Evolutionary conservation across 2,113 vertebrate genomes (phyloP).

Genomic region (Bettongia penicillata): DNA sequence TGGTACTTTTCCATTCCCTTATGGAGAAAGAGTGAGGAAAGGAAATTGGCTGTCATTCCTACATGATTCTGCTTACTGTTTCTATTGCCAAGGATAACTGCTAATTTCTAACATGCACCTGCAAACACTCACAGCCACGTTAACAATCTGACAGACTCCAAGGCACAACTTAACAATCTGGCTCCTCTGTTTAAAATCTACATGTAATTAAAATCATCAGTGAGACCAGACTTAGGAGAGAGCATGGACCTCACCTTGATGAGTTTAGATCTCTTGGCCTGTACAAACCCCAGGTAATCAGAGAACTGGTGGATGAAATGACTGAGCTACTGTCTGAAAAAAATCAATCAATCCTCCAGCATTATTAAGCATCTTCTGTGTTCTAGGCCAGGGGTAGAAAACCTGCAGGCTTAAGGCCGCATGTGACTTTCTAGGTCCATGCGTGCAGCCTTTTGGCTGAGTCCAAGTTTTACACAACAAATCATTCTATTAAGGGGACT

Average conservation of each 20-base stretch:
- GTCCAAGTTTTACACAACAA: too few species aligned
- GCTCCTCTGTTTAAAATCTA: slow-evolving; percentile 8
- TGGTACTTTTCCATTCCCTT: slow-evolving; percentile 44
- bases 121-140: neutral
- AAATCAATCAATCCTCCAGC: neutral
- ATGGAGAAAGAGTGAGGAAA: neutral
- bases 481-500: too few species aligned
- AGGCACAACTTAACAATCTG: neutral
- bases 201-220: slow-evolving; percentile 21
- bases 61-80: slow-evolving; percentile 47
- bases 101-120: slow-evolving; percentile 44
- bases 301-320: neutral
- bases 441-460: too few species aligned
- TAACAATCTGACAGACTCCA: neutral
- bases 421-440: too few species aligned
- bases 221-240: neutral
- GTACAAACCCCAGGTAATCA: neutral
- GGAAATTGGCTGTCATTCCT: slow-evolving; percentile 34
- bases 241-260: neutral
- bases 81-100: slow-evolving; percentile 43
- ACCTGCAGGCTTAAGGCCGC: too few species aligned
- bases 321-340: neutral
- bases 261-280: neutral
- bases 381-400: too few species aligned
- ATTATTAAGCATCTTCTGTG: neutral